A percentile compares a stretch with the other conserved stretches of the same genome.
These are phyloP conservation scores for Perca flavescens DNA, from an alignment of 2,113 vertebrate species.

Conservation along the genomic window DNA sequence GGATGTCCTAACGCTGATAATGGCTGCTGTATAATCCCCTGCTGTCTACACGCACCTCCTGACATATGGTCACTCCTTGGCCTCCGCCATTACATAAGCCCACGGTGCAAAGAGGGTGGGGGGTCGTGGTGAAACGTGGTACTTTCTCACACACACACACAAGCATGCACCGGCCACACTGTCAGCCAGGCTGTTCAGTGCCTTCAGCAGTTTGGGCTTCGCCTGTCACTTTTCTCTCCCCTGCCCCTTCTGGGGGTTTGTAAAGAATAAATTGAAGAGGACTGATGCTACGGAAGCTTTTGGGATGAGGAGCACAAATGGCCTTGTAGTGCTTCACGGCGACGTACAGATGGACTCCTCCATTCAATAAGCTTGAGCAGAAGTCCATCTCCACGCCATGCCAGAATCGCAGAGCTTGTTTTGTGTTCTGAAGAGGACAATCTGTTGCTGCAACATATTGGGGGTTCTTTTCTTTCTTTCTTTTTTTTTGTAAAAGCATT, in stretches of 20 bases:
- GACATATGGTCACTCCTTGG: conserved; percentile 83
- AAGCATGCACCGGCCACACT: conserved; percentile 57
- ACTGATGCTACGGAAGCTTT: conserved; percentile 74
- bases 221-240: conserved; percentile 71
- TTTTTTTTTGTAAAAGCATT: neutral
- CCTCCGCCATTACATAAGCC: conserved; percentile 80
- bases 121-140: conserved; percentile 63
- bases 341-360: conserved; percentile 79
- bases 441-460: conserved; percentile 76
- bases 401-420: conserved; percentile 71
- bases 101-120: conserved; percentile 48
- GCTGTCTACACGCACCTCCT: conserved; percentile 75
- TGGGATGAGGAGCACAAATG: conserved; percentile 76
- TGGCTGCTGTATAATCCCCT: conserved; percentile 76
- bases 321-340: conserved; percentile 65
- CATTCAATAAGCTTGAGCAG: conserved; percentile 79
- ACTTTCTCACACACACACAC: conserved; percentile 61
- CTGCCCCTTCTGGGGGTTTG: conserved; percentile 73
- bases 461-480: conserved; percentile 23
- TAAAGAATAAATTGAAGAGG: conserved; percentile 91
- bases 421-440: conserved; percentile 76
- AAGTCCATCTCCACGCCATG: conserved; percentile 69
- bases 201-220: conserved; percentile 74
- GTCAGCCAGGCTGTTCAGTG: conserved; percentile 75
- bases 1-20: conserved; percentile 74